Evolutionary conservation across 2,113 vertebrate genomes (phyloP).

Genomic region (Caretta caretta): DNA sequence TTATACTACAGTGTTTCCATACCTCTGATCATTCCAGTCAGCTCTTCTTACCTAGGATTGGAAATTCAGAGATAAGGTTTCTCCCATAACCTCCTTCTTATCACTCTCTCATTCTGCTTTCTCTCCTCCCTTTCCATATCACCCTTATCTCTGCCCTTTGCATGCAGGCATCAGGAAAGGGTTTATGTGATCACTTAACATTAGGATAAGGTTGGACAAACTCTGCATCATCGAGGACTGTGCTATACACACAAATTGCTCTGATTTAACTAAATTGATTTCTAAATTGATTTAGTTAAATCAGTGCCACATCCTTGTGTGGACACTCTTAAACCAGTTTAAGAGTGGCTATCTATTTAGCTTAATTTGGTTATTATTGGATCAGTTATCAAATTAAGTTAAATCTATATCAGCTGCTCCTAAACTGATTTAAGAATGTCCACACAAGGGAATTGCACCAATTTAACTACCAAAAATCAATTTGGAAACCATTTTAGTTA

Average conservation of each 20-base stretch:
- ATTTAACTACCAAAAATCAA: not conserved
- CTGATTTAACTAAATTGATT: not conserved
- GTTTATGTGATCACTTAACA: constrained; percentile 30
- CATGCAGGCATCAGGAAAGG: rapidly evolving
- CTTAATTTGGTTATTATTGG: constrained; percentile 62
- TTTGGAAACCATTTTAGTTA: not conserved
- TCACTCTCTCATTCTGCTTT: not conserved
- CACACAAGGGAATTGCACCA: not conserved
- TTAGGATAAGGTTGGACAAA: constrained; percentile 1
- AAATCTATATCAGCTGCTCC: not conserved
- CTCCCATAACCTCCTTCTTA: constrained; percentile 38
- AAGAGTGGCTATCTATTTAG: constrained; percentile 46
- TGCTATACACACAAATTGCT: not conserved
- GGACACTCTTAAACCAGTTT: not conserved
- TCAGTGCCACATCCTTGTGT: not conserved
- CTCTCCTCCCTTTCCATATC: not conserved
- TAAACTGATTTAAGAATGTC: not conserved
- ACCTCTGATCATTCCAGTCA: constrained; percentile 45
- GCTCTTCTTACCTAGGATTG: constrained; percentile 35
- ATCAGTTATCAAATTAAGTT: constrained; percentile 43
- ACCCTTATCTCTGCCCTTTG: not conserved
- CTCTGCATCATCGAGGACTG: not conserved
- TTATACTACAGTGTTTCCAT: not conserved
- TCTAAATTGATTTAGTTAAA: not conserved
- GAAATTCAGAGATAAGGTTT: constrained; percentile 51